A percentile compares a stretch with the other conserved stretches of the same genome.
Evolutionary conservation across 1,140 invertebrate genomes (phyloP).

Genomic region (Platyscapa corneri): DNA sequence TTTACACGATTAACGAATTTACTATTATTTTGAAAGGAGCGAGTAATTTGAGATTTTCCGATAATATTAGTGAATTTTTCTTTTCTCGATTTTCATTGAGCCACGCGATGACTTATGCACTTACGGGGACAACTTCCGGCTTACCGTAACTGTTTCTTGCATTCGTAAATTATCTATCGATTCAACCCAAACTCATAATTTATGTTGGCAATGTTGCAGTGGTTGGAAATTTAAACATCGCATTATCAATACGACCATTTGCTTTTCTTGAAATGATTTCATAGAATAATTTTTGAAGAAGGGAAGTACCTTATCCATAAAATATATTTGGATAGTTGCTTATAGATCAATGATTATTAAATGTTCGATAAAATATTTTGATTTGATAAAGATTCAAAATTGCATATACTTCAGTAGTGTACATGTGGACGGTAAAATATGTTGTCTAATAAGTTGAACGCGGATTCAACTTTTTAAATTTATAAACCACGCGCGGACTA

Average conservation of each 20-base stretch:
- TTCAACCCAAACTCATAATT: not conserved
- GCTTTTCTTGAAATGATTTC: not conserved
- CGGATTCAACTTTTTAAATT: too few species aligned
- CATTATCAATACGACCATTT: not conserved
- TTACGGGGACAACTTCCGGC: not conserved
- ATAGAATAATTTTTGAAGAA: too few species aligned
- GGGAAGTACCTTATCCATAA: too few species aligned
- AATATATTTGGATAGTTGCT: too few species aligned
- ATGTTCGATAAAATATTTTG: too few species aligned
- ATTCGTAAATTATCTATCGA: not conserved
- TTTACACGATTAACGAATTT: not conserved
- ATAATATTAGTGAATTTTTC: not conserved
- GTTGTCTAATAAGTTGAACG: too few species aligned
- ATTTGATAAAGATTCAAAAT: too few species aligned
- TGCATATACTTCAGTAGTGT: too few species aligned
- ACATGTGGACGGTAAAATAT: too few species aligned
- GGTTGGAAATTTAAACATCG: not conserved
- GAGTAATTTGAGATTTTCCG: slow-evolving; percentile 4
- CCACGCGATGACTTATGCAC: not conserved
- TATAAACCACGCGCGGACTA: too few species aligned
- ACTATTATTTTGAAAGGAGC: not conserved
- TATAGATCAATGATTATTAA: too few species aligned
- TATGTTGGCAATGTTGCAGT: not conserved
- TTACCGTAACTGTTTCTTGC: not conserved
- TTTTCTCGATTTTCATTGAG: not conserved